Percentiles rank a stretch among this genome's conserved stretches.
Evolutionary conservation across 2,888 invertebrate genomes (phyloP).

Genomic region (Cylindroiulus punctatus): DNA sequence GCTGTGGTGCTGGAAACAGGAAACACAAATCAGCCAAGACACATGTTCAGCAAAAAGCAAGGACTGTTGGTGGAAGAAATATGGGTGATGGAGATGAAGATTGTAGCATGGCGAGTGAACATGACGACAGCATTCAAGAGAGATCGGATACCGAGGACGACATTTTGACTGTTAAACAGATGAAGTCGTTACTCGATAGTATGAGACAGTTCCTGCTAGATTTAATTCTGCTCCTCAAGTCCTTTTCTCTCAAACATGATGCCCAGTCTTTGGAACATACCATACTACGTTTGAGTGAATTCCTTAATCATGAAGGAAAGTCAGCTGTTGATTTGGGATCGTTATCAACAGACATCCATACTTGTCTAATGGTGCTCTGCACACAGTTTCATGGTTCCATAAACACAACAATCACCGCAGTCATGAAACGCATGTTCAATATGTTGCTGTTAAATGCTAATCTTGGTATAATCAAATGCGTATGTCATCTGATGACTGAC

Average conservation of each 20-base stretch:
- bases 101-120: not conserved
- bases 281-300: constrained; percentile 64
- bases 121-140: not conserved
- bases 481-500: not conserved
- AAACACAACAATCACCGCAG: constrained; percentile 64
- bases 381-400: constrained; percentile 67
- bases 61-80: not conserved
- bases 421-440: constrained; percentile 67
- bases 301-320: constrained; percentile 58
- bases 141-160: not conserved
- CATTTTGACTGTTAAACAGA: not conserved
- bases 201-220: constrained; percentile 60
- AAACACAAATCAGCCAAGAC: not conserved
- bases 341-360: not conserved
- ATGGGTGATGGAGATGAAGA: not conserved
- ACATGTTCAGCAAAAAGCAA: not conserved
- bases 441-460: constrained; percentile 63
- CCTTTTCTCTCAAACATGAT: constrained; percentile 67
- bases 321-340: not conserved
- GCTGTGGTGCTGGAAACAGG: not conserved
- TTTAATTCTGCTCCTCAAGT: constrained; percentile 65
- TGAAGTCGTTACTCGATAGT: not conserved
- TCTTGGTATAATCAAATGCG: constrained; percentile 62
- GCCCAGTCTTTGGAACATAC: constrained; percentile 66
- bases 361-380: constrained; percentile 62